Evolutionary conservation across 2,797 vertebrate genomes (phyloP), one percentile per base, ranked within the genome.

Genomic region (Gymnoscopelus braueri): DNA sequence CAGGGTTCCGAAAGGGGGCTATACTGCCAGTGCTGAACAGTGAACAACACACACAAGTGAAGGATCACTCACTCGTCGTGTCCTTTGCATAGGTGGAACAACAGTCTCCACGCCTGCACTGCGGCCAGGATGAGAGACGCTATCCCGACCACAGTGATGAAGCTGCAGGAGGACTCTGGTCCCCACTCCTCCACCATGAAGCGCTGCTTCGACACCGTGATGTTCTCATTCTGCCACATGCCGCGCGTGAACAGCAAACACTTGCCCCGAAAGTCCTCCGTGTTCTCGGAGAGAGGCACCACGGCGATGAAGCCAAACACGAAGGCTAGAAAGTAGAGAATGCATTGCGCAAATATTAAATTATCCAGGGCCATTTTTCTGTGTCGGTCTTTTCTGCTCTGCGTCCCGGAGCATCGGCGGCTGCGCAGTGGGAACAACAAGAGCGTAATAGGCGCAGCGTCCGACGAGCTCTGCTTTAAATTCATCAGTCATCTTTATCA

Each of bases 151-250:
- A 96, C 95, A 86, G 97, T 95, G 95, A 95, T 91, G 93, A 98
- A 98, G 91, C 95, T 96, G 94, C 97, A 99, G 87, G 96, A 95
- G 0, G 96, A 95, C 87, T 94, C 94, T 0, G 96, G 94, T 71
- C 97, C 98, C 98, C 98, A 99, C 90, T 98, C 97, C 88, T 98
- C 97, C 89, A 99, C 96, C 0, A 97, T 93, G 94, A 98, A 98
- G 85, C 96, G 95, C 91, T 96, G 95, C 87, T 95, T 93, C 74
- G 95, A 96, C 92, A 96, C 95, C 0, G 96, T 97, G 88, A 97
- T 94, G 95, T 99, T 99, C 92, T 96, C 96, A 63, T 96, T 97
- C 72, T 98, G 96, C 98, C 98, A 99, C 94, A 98, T 94, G n/a
- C 98, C 98, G 65, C 96, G 95, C 0, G 98, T 95, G 91, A 98